These are phyloP conservation scores for Ciconia boyciana DNA, from an alignment of 2,113 vertebrate species.

Conservation along the genomic window DNA sequence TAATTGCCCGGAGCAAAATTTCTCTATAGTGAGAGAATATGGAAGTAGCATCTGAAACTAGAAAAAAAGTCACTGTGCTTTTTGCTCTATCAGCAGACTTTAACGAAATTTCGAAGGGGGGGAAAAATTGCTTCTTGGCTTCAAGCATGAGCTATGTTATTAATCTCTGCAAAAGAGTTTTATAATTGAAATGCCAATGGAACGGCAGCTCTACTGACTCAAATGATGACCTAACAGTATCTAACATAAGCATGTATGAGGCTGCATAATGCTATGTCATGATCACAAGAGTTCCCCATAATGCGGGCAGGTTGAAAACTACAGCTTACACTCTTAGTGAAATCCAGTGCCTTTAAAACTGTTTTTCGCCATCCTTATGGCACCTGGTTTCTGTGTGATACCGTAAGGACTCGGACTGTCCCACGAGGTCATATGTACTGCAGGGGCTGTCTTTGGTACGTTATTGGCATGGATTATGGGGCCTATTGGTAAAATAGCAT, in stretches of 20 bases:
- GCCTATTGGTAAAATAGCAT: neutral
- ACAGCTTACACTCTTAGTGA: neutral
- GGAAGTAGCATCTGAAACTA: neutral
- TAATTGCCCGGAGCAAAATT: neutral
- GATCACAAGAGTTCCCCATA: neutral
- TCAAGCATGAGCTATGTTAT: conserved; percentile 10
- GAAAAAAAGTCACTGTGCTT: neutral
- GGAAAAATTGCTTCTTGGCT: conserved; percentile 11
- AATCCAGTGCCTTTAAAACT: neutral
- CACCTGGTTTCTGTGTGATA: neutral
- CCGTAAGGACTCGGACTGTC: accelerated
- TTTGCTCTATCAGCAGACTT: conserved; percentile 47
- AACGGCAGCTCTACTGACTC: neutral
- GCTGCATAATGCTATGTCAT: neutral
- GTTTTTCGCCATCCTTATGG: accelerated
- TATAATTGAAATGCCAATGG: neutral
- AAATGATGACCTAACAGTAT: neutral
- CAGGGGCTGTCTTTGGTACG: neutral
- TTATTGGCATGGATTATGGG: neutral
- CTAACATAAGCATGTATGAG: neutral
- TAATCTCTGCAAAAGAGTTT: conserved; percentile 31
- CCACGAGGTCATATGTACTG: accelerated
- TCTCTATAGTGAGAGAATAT: neutral
- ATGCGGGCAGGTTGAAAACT: neutral
- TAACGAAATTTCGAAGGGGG: conserved; percentile 44